Evolutionary conservation across 2,797 vertebrate species (phyloP), one percentile per base, ranked within the genome.

Genomic region (Syncerus caffer): DNA sequence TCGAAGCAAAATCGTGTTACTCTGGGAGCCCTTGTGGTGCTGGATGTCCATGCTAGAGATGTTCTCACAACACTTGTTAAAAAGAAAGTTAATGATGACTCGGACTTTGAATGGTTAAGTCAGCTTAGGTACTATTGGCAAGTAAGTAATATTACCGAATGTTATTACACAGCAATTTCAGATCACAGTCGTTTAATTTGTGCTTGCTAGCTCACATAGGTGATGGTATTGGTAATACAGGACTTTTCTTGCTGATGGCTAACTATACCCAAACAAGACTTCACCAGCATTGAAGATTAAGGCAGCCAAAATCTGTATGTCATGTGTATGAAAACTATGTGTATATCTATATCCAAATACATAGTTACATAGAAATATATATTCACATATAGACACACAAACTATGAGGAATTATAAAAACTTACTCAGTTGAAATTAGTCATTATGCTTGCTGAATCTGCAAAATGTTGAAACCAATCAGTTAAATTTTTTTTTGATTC

Each of bases 71-170:
- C 98, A 3, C 98, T 99, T n/a, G 99, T 99, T 67, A 98, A 98
- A 78, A 99, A 99, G 95, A 98, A 98, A 62, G 98, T 99, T 96
- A 99, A 93, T 25, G 99, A 99, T 45, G 99, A 99, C 78, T 99
- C 98, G 31, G 99, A 99, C 98, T 99, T 99, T 90, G 99, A 99
- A 96, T 99, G 99, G 99, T 98, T 99, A 89, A 99, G 99, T 97
- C 99, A 99, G 96, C 99, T 99, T 90, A 99, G 99, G 79, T 99
- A 99, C 98, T 99, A 99, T 97, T 99, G 99, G 99, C 98, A 99
- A 97, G 99, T 99, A 98, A 98, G 98, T 98, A 87, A 89, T 88
- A 67, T n/a, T 79, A 88, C 89, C 82, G 92, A 96, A 88, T 98
- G 92, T 97, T 96, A 79, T 98, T 97, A 96, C 79, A 50, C 78